Evolutionary conservation across 2,888 invertebrate genomes (phyloP).

Genomic region (Drosophila melanosoma): DNA sequence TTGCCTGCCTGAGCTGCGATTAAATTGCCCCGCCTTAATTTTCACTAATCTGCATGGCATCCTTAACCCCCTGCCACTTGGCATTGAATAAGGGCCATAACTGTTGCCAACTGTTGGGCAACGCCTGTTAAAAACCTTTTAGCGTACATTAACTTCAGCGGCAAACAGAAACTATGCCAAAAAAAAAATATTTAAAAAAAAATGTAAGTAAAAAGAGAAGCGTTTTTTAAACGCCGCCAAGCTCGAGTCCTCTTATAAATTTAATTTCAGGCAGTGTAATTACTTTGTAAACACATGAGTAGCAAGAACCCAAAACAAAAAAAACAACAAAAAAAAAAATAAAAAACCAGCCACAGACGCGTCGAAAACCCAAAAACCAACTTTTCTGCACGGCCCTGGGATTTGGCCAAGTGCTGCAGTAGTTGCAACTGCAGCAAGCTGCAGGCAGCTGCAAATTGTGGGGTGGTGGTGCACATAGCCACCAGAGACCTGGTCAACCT

Average conservation of each 20-base stretch:
- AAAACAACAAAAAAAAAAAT: slow-evolving; percentile 46
- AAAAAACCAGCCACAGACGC: slow-evolving; percentile 41
- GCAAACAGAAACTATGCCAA: slow-evolving; percentile 21
- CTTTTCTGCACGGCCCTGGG: slow-evolving; percentile 56
- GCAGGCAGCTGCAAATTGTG: slow-evolving; percentile 63
- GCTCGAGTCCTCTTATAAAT: slow-evolving; percentile 75
- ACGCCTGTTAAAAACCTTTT: slow-evolving; percentile 64
- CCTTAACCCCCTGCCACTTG: slow-evolving; percentile 33
- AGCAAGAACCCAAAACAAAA: slow-evolving; percentile 41
- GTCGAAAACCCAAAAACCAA: slow-evolving; percentile 45
- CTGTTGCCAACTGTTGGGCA: slow-evolving; percentile 54
- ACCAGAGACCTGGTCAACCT: slow-evolving; percentile 50
- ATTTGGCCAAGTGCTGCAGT: slow-evolving; percentile 70
- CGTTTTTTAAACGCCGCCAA: slow-evolving; percentile 71
- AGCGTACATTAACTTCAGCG: slow-evolving; percentile 70
- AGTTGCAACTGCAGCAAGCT: slow-evolving; percentile 26
- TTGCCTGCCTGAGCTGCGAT: slow-evolving; percentile 66
- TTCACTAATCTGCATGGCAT: slow-evolving; percentile 74
- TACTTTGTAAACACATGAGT: slow-evolving; percentile 83
- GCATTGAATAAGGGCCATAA: slow-evolving; percentile 50
- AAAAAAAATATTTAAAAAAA: slow-evolving; percentile 24
- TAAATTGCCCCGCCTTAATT: slow-evolving; percentile 73
- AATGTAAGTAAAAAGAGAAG: slow-evolving; percentile 33
- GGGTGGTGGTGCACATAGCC: slow-evolving; percentile 67
- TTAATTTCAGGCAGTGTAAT: slow-evolving; percentile 82